These are phyloP conservation scores for Ditylenchus dipsaci DNA, from an alignment of 1,140 invertebrate genomes.

Conservation along the genomic window DNA sequence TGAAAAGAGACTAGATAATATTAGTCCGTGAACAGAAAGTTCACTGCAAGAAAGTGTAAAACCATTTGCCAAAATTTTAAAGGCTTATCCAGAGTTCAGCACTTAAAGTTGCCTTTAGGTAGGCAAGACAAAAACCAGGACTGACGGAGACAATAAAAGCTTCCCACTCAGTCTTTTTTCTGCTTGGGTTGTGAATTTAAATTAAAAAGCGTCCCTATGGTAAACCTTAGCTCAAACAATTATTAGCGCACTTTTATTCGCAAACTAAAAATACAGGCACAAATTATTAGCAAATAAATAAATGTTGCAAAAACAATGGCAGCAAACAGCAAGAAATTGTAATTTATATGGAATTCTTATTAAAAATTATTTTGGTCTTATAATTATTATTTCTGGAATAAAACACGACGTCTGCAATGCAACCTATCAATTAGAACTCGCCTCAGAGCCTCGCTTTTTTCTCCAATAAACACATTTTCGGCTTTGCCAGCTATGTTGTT, in stretches of 20 bases:
- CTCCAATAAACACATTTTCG: conserved; percentile 30
- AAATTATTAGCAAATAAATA: background rate
- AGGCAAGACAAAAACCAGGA: no score
- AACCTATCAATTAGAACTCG: background rate
- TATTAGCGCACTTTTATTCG: background rate
- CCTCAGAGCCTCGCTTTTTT: conserved; percentile 3
- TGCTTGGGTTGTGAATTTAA: no score
- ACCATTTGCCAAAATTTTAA: no score
- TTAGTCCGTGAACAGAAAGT: no score
- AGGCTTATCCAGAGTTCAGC: no score
- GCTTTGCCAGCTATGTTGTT: conserved; percentile 21
- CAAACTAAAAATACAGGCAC: background rate
- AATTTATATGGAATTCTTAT: background rate
- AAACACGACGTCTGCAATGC: conserved; percentile 1
- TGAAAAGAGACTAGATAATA: no score
- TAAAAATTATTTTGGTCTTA: no score
- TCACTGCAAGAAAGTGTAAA: no score
- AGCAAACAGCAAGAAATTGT: background rate
- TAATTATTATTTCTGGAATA: background rate
- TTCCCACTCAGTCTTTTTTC: no score
- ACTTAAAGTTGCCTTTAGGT: no score
- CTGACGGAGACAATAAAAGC: no score
- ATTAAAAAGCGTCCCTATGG: no score
- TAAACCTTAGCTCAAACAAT: background rate
- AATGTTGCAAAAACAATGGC: background rate